phyloP scores from a whole-genome alignment of 1,140 invertebrate species.

The Zaprionus inermis region DNA sequence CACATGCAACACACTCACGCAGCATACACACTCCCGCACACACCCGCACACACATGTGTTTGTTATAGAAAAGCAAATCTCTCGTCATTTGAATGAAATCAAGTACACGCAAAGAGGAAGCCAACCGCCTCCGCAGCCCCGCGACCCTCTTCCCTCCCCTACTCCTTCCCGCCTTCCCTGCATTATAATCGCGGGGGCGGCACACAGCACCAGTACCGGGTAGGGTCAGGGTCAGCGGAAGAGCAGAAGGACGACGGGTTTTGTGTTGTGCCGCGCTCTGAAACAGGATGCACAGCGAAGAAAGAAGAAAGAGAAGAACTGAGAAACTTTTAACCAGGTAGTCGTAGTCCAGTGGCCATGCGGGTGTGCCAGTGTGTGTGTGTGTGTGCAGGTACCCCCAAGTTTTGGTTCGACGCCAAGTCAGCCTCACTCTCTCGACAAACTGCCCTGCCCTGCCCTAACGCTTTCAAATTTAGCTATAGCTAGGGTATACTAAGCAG shows the following conservation, averaged over 20 bases:
- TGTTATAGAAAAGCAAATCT: conserved; percentile 22
- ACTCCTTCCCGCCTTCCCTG: not conserved
- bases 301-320: conserved; percentile 2
- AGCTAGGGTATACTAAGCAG: not conserved
- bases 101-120: conserved; percentile 35
- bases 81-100: conserved; percentile 68
- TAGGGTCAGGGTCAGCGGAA: conserved; percentile 52
- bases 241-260: conserved; percentile 72
- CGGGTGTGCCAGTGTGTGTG: not conserved
- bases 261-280: not conserved
- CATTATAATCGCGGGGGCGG: conserved; percentile 28
- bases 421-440: no score
- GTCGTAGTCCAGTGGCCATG: conserved; percentile 38
- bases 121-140: conserved; percentile 32
- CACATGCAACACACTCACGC: not conserved
- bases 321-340: conserved; percentile 47
- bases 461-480: not conserved
- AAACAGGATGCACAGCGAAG: conserved; percentile 69
- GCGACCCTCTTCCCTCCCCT: no score
- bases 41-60: not conserved
- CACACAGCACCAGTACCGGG: not conserved
- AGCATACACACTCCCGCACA: not conserved
- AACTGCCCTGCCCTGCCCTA: conserved; percentile 36
- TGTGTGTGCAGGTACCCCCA: not conserved
- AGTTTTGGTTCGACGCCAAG: not conserved